Percentiles rank a stretch among this genome's conserved stretches.
Evolutionary conservation across 2,113 vertebrate species (phyloP).

Genomic region (Propithecus coquereli): DNA sequence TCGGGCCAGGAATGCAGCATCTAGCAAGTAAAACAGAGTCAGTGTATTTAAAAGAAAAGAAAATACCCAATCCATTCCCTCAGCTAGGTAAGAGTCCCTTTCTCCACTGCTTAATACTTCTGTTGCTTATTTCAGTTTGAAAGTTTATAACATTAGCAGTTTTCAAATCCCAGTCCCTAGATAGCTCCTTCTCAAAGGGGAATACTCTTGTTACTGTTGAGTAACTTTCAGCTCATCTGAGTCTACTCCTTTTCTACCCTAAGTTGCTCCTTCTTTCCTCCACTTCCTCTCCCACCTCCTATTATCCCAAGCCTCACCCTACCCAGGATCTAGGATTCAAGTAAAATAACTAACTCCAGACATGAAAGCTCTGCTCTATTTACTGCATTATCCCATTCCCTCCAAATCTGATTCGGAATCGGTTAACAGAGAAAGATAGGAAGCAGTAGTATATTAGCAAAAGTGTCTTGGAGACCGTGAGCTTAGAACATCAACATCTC

Average conservation of each 20-base stretch:
- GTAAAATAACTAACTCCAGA: not conserved
- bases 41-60: conserved; percentile 17
- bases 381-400: not conserved
- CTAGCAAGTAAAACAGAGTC: conserved; percentile 77
- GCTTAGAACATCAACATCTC: not conserved
- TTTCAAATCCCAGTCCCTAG: conserved; percentile 13
- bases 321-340: not conserved
- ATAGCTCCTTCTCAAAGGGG: not conserved
- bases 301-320: not conserved
- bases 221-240: not conserved
- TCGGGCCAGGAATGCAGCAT: conserved; percentile 93
- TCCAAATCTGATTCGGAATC: not conserved
- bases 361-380: not conserved
- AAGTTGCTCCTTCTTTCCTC: not conserved
- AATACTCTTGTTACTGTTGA: not conserved
- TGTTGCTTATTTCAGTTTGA: conserved; percentile 2
- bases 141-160: not conserved
- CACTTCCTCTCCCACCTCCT: not conserved
- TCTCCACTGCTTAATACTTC: not conserved
- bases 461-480: not conserved
- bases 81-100: not conserved
- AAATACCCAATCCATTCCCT: not conserved
- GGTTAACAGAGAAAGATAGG: not conserved
- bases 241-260: not conserved
- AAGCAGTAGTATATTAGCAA: not conserved